Conservation (phyloP, 2,113 vertebrate genomes). For the Chaenogobius annularis region DNA sequence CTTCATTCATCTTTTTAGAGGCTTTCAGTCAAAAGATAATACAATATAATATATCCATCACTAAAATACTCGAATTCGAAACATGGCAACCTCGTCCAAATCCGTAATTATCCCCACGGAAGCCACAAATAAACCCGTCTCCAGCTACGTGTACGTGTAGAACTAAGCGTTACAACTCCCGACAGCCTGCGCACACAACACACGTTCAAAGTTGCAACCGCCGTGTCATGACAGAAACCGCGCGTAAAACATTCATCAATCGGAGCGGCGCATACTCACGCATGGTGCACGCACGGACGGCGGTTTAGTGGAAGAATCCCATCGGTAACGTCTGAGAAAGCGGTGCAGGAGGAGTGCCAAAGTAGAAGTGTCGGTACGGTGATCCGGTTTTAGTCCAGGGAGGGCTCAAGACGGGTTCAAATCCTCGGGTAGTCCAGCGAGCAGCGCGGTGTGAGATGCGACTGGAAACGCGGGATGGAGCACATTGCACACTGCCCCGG, state of each 20-base stretch:
- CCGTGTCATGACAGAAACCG: neutral
- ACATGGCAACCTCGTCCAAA: constrained; percentile 1
- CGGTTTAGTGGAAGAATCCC: neutral
- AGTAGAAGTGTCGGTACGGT: neutral
- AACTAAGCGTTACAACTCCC: neutral
- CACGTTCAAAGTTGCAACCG: neutral
- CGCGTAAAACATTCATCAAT: neutral
- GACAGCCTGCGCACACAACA: too few relatives aligned
- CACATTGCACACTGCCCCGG: neutral
- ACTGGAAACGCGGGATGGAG: too few relatives aligned
- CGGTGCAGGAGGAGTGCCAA: neutral
- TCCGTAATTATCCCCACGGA: neutral
- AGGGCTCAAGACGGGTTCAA: neutral
- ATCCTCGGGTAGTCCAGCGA: neutral
- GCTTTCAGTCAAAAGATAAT: too few relatives aligned
- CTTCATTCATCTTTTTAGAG: too few relatives aligned
- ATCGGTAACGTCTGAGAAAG: neutral
- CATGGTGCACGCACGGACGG: neutral
- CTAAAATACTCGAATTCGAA: neutral
- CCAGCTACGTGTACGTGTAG: neutral
- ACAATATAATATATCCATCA: too few relatives aligned
- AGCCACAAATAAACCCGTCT: neutral
- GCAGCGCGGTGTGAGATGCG: too few relatives aligned
- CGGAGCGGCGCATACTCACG: neutral
- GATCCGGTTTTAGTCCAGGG: neutral